A percentile compares a stretch with the other conserved stretches of the same genome.
These are phyloP conservation scores for Monopterus albus DNA, from an alignment of 2,113 vertebrate genomes.

Conservation along the genomic window DNA sequence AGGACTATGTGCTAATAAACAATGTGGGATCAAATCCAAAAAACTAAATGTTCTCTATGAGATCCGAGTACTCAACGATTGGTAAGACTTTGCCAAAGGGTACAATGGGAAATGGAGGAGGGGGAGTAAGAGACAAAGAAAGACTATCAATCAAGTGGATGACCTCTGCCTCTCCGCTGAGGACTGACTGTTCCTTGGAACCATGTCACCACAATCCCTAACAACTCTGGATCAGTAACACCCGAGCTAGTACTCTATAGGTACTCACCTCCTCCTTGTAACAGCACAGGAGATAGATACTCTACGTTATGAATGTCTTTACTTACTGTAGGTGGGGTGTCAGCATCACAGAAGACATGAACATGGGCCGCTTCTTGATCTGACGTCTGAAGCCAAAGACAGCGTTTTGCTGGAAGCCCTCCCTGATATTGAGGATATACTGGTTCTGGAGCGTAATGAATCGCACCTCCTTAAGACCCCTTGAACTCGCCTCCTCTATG, in stretches of 20 bases:
- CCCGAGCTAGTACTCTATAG: not conserved
- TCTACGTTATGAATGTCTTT: not conserved
- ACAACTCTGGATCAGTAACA: too few relatives aligned
- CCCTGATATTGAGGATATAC: conserved; percentile 93
- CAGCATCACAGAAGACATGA: conserved; percentile 91
- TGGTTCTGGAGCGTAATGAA: conserved; percentile 98
- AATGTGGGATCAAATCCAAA: conserved; percentile 17
- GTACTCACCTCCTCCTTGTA: not conserved
- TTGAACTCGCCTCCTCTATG: conserved; percentile 92
- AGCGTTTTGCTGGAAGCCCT: conserved; percentile 94
- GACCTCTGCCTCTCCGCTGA: conserved; percentile 33
- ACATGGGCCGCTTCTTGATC: conserved; percentile 93
- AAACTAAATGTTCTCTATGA: conserved; percentile 32
- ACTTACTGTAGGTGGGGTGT: conserved; percentile 93
- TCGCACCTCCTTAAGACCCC: conserved; percentile 94
- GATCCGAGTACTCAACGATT: conserved; percentile 5
- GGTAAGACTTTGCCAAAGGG: too few relatives aligned
- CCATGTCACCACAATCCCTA: too few relatives aligned
- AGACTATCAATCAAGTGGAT: conserved; percentile 37
- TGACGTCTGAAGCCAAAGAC: conserved; percentile 91
- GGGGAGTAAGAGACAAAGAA: conserved; percentile 8
- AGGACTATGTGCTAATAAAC: conserved; percentile 21
- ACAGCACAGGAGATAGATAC: not conserved
- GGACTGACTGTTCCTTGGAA: conserved; percentile 37
- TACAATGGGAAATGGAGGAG: too few relatives aligned